A percentile compares a stretch with the other conserved stretches of the same genome.
phyloP scores from a whole-genome alignment of 2,888 invertebrate species.

The Cepaea hortensis region DNA sequence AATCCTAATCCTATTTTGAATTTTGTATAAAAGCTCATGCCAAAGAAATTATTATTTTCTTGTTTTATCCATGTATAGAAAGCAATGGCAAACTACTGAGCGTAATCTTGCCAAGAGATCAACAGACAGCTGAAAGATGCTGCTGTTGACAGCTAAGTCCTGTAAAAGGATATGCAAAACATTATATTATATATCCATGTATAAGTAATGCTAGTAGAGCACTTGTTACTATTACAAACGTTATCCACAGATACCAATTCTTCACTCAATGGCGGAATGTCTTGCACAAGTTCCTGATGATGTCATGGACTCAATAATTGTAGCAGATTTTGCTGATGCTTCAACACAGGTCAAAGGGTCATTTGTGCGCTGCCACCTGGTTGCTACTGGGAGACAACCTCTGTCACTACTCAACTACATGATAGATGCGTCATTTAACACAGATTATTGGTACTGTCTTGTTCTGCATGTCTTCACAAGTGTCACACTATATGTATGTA shows the following conservation, averaged over 20 bases:
- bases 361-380: slow-evolving; percentile 67
- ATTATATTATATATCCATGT: too few species aligned
- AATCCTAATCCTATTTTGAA: not conserved
- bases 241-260: slow-evolving; percentile 37
- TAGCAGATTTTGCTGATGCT: slow-evolving; percentile 58
- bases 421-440: slow-evolving; percentile 67
- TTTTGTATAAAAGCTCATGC: not conserved
- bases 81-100: too few species aligned
- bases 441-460: slow-evolving; percentile 53
- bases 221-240: not conserved
- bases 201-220: not conserved
- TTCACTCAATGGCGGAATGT: slow-evolving; percentile 59
- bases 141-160: too few species aligned
- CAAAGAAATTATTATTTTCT: not conserved
- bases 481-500: too few species aligned
- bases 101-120: too few species aligned
- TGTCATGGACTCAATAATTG: slow-evolving; percentile 66
- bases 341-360: slow-evolving; percentile 58
- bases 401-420: slow-evolving; percentile 69
- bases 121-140: too few species aligned
- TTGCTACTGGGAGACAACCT: slow-evolving; percentile 68
- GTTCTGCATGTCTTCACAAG: not conserved
- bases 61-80: not conserved
- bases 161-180: too few species aligned
- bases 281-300: slow-evolving; percentile 66